Evolutionary conservation across 1,140 invertebrate species (phyloP), one percentile per base, ranked within the genome.

Genomic region (Andrena cerasifolii): DNA sequence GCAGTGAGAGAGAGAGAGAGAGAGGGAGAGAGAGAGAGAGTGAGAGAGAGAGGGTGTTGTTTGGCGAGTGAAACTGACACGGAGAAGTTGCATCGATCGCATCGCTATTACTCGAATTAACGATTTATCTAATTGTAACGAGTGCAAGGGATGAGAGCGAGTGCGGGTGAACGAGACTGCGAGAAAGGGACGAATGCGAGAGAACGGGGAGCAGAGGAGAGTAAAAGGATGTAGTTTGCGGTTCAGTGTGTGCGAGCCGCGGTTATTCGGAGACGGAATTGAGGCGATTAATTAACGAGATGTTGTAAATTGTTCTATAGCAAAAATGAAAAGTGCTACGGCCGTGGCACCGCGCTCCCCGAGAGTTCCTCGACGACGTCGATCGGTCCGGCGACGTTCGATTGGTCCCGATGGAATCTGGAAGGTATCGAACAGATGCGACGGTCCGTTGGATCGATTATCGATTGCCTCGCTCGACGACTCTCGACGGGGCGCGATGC

Each of bases 231-330:
- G 53, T 47, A 51, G 63, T 65, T 51, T 58, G 68, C 28, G 56
- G 63, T 82, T 71, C 61, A 67, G 58, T 72, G 47, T 82, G 73
- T 47, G 63, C 45, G 62, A 67, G 49, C 28, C 76, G 40, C 65
- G 66, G 54, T 86, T 79, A 71, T 73, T 79, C 56, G 54, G 71
- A 83, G 72, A 89, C 65, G 84, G 85, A 90, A 86, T 88, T 88
- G 87, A 88, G 82, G 66, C 61, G 87, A 87, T 84, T 88, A 85
- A 84, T 86, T 86, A 86, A 86, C 68, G 83, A 83, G 84, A 88
- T 82, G 77, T 89, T 90, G 86, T 88, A 90, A 86, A 90, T 89
- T 87, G 84, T 89, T 89, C 86, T 89, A 87, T 90, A 85, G 80
- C 71, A 83, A 86, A 79, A 83, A 87, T 80, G 86, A 89, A 89